These are phyloP conservation scores for Armadillidium nasatum DNA, from an alignment of 1,140 invertebrate genomes.

Conservation along the genomic window DNA sequence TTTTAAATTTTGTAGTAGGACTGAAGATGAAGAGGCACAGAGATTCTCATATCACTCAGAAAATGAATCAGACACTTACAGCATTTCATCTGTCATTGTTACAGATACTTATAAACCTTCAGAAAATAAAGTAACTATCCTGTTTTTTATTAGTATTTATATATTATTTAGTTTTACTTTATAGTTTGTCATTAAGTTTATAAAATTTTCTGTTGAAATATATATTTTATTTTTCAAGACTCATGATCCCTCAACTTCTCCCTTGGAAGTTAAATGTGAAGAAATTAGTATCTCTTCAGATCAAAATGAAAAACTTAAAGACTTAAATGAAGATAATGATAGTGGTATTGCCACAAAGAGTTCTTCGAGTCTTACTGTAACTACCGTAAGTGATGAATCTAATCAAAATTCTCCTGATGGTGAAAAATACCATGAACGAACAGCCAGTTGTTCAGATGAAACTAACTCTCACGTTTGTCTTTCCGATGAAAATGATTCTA, in stretches of 20 bases:
- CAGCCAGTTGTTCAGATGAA: background rate
- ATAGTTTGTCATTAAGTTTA: too few relatives aligned
- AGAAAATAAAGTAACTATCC: background rate
- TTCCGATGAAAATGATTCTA: background rate
- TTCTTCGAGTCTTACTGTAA: background rate
- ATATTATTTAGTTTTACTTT: too few relatives aligned
- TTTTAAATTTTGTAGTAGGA: background rate
- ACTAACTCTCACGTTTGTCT: background rate
- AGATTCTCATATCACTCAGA: background rate
- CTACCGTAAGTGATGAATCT: background rate
- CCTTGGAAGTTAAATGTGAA: too few relatives aligned
- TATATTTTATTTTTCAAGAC: too few relatives aligned
- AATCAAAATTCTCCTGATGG: background rate
- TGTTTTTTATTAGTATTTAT: too few relatives aligned
- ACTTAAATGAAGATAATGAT: background rate
- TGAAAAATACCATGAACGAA: background rate
- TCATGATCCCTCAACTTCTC: too few relatives aligned
- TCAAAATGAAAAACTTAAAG: background rate
- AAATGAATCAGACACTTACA: background rate
- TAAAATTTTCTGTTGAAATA: too few relatives aligned
- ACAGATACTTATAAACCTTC: background rate
- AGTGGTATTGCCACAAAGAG: background rate
- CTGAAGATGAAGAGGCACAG: background rate
- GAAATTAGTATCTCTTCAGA: too few relatives aligned
- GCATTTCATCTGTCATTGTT: slow-evolving; percentile 1